Evolutionary conservation across 2,888 invertebrate genomes (phyloP).

Genomic region (Plutella xylostella): DNA sequence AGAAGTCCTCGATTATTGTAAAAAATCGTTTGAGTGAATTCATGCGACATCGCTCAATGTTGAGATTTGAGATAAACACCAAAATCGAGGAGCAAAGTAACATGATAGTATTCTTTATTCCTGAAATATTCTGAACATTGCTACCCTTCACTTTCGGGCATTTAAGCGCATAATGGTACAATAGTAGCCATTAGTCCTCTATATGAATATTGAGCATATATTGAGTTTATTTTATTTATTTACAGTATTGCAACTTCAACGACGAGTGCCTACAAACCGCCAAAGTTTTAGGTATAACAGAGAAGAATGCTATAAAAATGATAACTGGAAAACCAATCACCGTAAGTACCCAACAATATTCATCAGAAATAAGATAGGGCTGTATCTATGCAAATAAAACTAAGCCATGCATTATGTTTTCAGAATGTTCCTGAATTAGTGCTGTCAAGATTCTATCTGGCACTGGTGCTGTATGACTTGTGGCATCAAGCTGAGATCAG

Average conservation of each 20-base stretch:
- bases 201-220: no score
- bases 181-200: no score
- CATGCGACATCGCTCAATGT: no score
- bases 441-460: constrained; percentile 85
- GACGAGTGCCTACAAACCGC: constrained; percentile 78
- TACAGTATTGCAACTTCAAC: constrained; percentile 73
- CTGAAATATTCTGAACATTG: no score
- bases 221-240: constrained; percentile 4
- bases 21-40: no score
- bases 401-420: constrained; percentile 18
- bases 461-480: constrained; percentile 85
- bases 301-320: constrained; percentile 76
- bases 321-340: constrained; percentile 75
- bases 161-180: no score
- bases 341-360: constrained; percentile 36
- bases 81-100: no score
- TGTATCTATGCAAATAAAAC: neutral
- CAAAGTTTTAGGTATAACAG: constrained; percentile 80
- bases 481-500: constrained; percentile 77
- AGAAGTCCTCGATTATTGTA: no score
- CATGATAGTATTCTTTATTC: no score
- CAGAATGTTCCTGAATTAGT: constrained; percentile 72
- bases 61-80: no score
- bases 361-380: neutral
- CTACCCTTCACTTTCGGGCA: no score